phyloP scores from a whole-genome alignment of 2,113 vertebrate genomes.

The Heterotilapia buettikoferi region DNA sequence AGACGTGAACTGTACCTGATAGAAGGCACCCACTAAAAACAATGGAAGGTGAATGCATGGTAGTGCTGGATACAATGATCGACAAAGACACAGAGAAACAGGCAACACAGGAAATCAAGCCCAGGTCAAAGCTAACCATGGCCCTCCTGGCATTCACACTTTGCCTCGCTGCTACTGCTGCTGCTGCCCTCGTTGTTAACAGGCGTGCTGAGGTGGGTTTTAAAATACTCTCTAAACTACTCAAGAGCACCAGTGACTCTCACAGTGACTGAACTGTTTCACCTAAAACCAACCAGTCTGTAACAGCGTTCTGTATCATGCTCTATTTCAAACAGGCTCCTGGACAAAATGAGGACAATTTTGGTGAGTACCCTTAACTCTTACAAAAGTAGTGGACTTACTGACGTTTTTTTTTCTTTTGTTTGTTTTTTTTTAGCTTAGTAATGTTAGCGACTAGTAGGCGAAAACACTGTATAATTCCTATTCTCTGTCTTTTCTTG shows the following conservation, averaged over 20 bases:
- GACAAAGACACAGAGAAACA: neutral
- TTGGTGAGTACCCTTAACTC: slow-evolving; percentile 42
- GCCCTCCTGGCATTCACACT: slow-evolving; percentile 33
- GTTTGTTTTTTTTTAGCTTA: neutral
- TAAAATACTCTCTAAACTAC: neutral
- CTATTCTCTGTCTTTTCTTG: neutral
- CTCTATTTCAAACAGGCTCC: slow-evolving; percentile 7
- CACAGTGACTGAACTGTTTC: neutral
- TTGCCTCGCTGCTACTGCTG: slow-evolving; percentile 13
- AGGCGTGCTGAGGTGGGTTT: slow-evolving; percentile 36
- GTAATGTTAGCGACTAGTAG: neutral
- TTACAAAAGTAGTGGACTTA: neutral
- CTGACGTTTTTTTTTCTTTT: neutral
- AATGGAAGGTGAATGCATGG: slow-evolving; percentile 42
- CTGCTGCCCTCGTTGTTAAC: slow-evolving; percentile 9
- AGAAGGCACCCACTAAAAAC: neutral
- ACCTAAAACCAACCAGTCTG: neutral
- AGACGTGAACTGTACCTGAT: neutral
- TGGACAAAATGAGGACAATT: neutral
- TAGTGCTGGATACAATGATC: neutral
- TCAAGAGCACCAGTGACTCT: neutral
- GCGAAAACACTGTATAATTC: neutral
- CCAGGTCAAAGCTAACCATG: neutral
- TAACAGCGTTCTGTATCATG: neutral
- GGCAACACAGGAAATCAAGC: neutral